Evolutionary conservation across 1,140 invertebrate genomes (phyloP), one percentile per base, ranked within the genome.

Genomic region (Cylas formicarius): DNA sequence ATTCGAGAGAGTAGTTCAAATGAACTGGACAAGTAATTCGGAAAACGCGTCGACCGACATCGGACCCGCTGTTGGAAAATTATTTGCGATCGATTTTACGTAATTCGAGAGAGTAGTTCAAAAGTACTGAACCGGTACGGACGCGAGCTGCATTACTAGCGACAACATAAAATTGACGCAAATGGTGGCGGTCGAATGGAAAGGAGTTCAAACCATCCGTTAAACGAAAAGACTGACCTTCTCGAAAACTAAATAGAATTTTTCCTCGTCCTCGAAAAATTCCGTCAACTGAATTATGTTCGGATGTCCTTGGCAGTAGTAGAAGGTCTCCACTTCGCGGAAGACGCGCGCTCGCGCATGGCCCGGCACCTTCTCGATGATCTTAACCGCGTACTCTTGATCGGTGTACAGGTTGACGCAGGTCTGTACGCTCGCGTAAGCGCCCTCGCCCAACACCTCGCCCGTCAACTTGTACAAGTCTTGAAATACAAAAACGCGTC

Each of bases 291-390:
- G 92, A 63, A 98, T 89, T 67, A 98, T 97, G 67, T 97, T 94
- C 16, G 87, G 83, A 72, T 97, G 92, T 49, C 88, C 90, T 66
- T 91, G 84, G 70, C 93, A 98, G 69, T 97, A 86, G 71, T 96
- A 89, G 76, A 97, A 97, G 52, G 92, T 97, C 72, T 99, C 93
- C 55, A 99, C 91, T 71, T 99, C 95, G 48, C 92, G 89, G 75
- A 97, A 94, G 27, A 97, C 93, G 57, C 93, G 78, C 56, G 82
- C 82, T 50, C 94, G 79, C 53, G 87, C 87, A 70, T 95, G 89
- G 36, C 87, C 87, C 33, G 88, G 88, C 53, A 90, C 86, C 67
- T 96, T 96, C 67, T 95, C 90, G 63, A 97, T 94, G 53, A 97
- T 90, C 75, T 98, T 98, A 40, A 97, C 94, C 29, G 95, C 95